Evolutionary conservation across 2,797 vertebrate species (phyloP).

Genomic region (Rhabdophis nuchalis): DNA sequence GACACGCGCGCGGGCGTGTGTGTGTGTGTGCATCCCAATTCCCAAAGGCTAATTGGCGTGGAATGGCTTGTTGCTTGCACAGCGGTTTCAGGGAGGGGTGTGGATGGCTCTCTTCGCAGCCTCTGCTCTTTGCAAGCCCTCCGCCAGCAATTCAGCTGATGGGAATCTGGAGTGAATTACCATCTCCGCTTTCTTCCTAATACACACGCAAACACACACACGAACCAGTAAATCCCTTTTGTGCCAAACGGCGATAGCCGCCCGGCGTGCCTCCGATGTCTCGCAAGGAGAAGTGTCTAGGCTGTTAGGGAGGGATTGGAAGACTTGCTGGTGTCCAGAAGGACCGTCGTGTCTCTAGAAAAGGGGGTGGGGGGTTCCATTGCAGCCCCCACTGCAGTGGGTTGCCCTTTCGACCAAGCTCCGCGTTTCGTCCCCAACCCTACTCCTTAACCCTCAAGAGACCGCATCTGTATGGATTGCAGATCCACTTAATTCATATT

Average conservation of each 20-base stretch:
- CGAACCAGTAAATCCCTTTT: neutral
- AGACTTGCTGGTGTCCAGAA: neutral
- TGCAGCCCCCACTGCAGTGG: conserved; percentile 26
- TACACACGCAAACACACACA: neutral
- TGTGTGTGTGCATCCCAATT: neutral
- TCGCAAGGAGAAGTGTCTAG: neutral
- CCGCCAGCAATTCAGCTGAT: neutral
- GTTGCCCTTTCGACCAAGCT: conserved; percentile 15
- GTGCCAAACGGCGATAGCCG: neutral
- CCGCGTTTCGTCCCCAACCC: conserved; percentile 9
- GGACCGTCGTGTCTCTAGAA: neutral
- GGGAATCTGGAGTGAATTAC: neutral
- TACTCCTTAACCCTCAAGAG: conserved; percentile 6
- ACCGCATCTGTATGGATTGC: conserved; percentile 28
- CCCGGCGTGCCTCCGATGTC: neutral
- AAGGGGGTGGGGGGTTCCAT: neutral
- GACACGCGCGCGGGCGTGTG: no score
- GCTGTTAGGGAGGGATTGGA: neutral
- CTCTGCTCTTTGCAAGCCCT: neutral
- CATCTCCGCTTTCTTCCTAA: neutral
- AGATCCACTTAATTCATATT: conserved; percentile 40
- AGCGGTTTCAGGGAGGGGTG: neutral
- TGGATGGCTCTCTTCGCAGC: neutral
- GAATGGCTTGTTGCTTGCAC: neutral
- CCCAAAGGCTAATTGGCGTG: neutral